phyloP scores from a whole-genome alignment of 2,113 vertebrate genomes.

The Aythya baeri region DNA sequence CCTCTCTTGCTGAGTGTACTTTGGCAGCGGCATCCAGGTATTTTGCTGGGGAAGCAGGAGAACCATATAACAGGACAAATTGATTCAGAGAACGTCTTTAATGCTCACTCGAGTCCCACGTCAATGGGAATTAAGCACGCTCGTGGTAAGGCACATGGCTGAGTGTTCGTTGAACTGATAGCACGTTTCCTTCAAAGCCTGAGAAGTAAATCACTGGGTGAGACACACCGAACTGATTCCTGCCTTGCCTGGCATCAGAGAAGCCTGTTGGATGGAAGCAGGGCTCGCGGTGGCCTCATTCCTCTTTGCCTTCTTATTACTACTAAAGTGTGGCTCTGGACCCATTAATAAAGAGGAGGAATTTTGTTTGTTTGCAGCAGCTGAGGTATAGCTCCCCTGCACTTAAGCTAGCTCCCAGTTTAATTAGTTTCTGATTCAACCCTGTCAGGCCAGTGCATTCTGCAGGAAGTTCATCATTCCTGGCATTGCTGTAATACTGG shows the following conservation, averaged over 20 bases:
- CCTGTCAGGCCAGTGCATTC: conserved; percentile 49
- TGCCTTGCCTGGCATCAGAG: not conserved
- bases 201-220: not conserved
- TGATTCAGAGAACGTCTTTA: not conserved
- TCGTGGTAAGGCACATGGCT: not conserved
- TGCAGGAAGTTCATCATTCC: conserved; percentile 59
- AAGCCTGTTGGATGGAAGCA: not conserved
- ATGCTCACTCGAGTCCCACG: not conserved
- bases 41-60: not conserved
- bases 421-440: conserved; percentile 57
- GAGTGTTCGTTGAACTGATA: not conserved
- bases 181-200: not conserved
- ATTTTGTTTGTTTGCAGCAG: not conserved
- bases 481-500: conserved; percentile 35
- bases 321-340: not conserved
- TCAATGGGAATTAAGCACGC: not conserved
- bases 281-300: not conserved
- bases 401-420: conserved; percentile 51
- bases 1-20: not conserved
- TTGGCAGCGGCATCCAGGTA: not conserved
- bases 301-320: not conserved
- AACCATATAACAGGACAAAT: not conserved
- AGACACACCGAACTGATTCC: not conserved
- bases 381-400: conserved; percentile 29
- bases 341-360: not conserved